Evolutionary conservation across 2,888 invertebrate genomes (phyloP).

Genomic region (Eueremaeus valkanovi): DNA sequence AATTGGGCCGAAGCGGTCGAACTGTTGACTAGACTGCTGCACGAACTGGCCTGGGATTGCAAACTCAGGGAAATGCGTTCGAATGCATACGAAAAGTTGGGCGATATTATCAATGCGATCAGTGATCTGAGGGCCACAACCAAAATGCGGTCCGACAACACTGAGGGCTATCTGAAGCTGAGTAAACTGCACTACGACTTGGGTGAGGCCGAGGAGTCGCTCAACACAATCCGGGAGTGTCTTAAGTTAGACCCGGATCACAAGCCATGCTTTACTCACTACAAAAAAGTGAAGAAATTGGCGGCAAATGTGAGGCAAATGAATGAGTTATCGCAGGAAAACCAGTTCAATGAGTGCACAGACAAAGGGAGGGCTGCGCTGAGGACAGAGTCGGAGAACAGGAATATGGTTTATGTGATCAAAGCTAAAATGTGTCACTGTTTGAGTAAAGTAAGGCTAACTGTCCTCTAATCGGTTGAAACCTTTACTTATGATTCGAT

Average conservation of each 20-base stretch:
- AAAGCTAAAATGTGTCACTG: conserved; percentile 77
- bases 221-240: conserved; percentile 93
- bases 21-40: conserved; percentile 59
- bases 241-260: conserved; percentile 96
- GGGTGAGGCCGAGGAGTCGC: conserved; percentile 83
- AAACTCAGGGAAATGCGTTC: conserved; percentile 77
- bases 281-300: conserved; percentile 91
- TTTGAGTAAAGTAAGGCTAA: conserved; percentile 53
- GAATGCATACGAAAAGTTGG: conserved; percentile 72
- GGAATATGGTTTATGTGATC: conserved; percentile 65
- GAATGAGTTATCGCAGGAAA: conserved; percentile 57
- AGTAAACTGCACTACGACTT: conserved; percentile 78
- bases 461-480: not conserved
- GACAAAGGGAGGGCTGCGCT: conserved; percentile 61
- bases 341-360: conserved; percentile 66
- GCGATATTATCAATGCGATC: conserved; percentile 79
- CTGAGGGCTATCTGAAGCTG: conserved; percentile 76
- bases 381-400: conserved; percentile 65
- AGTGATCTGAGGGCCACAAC: conserved; percentile 84
- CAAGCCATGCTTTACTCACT: conserved; percentile 88
- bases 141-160: conserved; percentile 86
- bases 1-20: conserved; percentile 64
- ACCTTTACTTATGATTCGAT: not conserved
- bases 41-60: conserved; percentile 82
- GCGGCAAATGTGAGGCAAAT: conserved; percentile 65